Conservation (phyloP, 2,113 vertebrate species). For the Desmodus rotundus region DNA sequence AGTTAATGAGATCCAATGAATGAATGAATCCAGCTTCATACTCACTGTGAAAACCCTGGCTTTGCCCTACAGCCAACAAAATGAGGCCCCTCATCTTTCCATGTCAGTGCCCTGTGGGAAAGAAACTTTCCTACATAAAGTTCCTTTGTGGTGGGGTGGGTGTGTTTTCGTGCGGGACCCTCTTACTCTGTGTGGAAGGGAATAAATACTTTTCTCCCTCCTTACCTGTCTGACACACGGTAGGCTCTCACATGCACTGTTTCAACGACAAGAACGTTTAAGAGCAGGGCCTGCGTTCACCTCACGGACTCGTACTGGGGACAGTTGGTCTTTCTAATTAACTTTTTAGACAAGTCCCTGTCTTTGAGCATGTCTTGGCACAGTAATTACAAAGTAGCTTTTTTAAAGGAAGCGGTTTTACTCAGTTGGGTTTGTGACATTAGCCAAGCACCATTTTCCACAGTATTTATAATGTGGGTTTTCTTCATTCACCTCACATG, state of each 20-base stretch:
- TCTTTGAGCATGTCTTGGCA: neutral
- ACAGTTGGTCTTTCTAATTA: neutral
- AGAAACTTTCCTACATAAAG: neutral
- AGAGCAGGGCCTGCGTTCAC: neutral
- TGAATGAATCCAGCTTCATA: neutral
- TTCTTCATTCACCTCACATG: neutral
- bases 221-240: neutral
- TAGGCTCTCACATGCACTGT: neutral
- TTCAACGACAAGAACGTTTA: neutral
- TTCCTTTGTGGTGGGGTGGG: too few species aligned
- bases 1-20: too few species aligned
- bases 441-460: neutral
- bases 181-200: neutral
- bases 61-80: neutral
- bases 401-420: constrained; percentile 16
- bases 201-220: neutral
- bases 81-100: neutral
- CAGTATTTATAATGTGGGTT: neutral
- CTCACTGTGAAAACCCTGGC: neutral
- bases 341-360: neutral
- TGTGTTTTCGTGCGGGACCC: neutral
- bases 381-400: neutral
- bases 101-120: neutral
- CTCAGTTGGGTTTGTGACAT: neutral
- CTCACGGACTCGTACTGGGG: neutral